Percentiles rank a stretch among this genome's conserved stretches.
These are phyloP conservation scores for Rhagoletis pomonella DNA, from an alignment of 1,140 invertebrate genomes.

Conservation along the genomic window DNA sequence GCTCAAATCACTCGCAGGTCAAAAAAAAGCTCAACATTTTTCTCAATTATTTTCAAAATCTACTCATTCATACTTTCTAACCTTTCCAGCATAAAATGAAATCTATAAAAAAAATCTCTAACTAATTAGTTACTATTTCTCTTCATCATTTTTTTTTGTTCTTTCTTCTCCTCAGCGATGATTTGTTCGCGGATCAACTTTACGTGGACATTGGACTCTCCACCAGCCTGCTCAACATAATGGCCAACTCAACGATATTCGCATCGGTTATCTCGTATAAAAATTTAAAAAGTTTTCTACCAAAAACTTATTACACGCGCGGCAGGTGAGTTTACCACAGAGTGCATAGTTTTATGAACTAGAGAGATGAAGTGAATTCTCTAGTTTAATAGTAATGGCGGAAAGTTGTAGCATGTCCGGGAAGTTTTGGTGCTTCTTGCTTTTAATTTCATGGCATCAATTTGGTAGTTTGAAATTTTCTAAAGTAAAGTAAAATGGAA, in stretches of 20 bases:
- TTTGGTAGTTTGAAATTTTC: constrained; percentile 32
- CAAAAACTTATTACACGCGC: constrained; percentile 75
- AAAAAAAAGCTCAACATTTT: too few relatives aligned
- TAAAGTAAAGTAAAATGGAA: constrained; percentile 4
- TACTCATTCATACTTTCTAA: neutral
- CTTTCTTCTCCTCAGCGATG: constrained; percentile 64
- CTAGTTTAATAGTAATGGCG: neutral
- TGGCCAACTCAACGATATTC: constrained; percentile 72
- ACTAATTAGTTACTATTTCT: constrained; percentile 23
- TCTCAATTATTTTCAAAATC: too few relatives aligned
- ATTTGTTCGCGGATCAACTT: constrained; percentile 72
- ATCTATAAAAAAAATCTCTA: neutral
- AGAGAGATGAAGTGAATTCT: neutral
- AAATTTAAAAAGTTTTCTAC: constrained; percentile 77
- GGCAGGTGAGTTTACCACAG: constrained; percentile 67
- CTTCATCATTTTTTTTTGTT: constrained; percentile 17
- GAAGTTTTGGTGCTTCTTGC: neutral
- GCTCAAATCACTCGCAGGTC: too few relatives aligned
- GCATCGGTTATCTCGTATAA: constrained; percentile 76
- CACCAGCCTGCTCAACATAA: constrained; percentile 67
- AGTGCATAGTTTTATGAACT: neutral
- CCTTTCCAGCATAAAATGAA: too few relatives aligned
- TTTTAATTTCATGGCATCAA: constrained; percentile 45
- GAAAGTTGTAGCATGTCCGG: constrained; percentile 16
- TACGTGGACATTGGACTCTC: constrained; percentile 73